Percentiles rank a stretch among this genome's conserved stretches.
Evolutionary conservation across 30 jellyfish, hydroid and myxozoan species (phyloP).

Genomic region (Morbakka virulenta): DNA sequence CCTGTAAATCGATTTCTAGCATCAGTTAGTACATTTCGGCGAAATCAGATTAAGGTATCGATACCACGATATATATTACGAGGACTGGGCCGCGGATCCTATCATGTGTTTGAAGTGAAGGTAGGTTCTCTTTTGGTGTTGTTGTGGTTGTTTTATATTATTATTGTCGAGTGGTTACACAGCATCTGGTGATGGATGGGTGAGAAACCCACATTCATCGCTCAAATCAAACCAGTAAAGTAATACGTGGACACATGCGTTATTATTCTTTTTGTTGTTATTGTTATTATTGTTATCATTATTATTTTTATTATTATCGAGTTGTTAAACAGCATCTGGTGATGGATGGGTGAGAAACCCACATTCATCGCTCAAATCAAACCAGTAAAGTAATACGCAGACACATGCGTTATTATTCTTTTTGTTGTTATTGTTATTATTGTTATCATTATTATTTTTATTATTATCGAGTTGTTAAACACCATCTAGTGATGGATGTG

Average conservation of each 20-base stretch:
- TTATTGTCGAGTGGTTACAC: too few relatives aligned
- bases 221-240: not conserved
- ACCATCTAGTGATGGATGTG: too few relatives aligned
- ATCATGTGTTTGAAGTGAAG: conserved; percentile 95
- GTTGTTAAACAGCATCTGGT: too few relatives aligned
- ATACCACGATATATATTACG: conserved; percentile 77
- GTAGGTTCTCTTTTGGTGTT: conserved; percentile 17
- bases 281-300: not conserved
- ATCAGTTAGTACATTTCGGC: conserved; percentile 66
- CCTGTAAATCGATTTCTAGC: conserved; percentile 81
- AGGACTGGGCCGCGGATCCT: conserved; percentile 85
- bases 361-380: not conserved
- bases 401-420: not conserved
- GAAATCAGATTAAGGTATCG: conserved; percentile 79
- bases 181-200: too few relatives aligned
- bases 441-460: too few relatives aligned
- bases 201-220: not conserved
- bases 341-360: too few relatives aligned
- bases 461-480: too few relatives aligned
- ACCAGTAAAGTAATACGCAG: too few relatives aligned
- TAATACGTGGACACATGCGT: too few relatives aligned
- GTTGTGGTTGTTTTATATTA: not conserved
- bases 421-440: not conserved
- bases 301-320: too few relatives aligned
- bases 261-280: not conserved